phyloP scores from a whole-genome alignment of 2,888 invertebrate species.

The Polietes domitor region DNA sequence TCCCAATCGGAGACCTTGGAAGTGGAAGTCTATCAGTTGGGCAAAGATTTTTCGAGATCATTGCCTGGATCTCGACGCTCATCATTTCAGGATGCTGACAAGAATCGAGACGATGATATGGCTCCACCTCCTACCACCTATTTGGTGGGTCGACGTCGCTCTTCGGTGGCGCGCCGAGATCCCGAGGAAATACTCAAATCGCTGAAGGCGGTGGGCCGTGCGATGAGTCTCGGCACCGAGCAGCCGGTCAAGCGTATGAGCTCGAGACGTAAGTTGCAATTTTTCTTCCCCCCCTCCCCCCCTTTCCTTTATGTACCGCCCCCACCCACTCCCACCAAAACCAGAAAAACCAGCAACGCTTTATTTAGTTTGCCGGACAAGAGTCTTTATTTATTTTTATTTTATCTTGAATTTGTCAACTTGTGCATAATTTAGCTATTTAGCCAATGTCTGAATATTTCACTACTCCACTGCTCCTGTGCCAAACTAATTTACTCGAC shows the following conservation, averaged over 20 bases:
- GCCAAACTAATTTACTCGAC: background rate
- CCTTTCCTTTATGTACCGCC: background rate
- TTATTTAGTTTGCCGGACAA: background rate
- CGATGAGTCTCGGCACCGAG: slow-evolving; percentile 89
- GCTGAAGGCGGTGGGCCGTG: slow-evolving; percentile 90
- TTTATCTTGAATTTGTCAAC: too few relatives aligned
- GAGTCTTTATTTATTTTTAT: too few relatives aligned
- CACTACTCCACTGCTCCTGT: too few relatives aligned
- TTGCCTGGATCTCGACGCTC: slow-evolving; percentile 92
- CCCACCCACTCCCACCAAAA: background rate
- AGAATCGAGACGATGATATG: slow-evolving; percentile 82
- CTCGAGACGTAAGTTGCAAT: slow-evolving; percentile 86
- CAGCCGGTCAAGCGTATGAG: slow-evolving; percentile 81
- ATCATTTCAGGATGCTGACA: slow-evolving; percentile 88
- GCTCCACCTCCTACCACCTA: slow-evolving; percentile 82
- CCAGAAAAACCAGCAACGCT: background rate
- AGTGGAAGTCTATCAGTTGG: slow-evolving; percentile 91
- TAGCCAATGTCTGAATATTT: too few relatives aligned
- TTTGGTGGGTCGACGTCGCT: slow-evolving; percentile 88
- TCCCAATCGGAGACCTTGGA: slow-evolving; percentile 94
- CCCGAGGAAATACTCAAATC: slow-evolving; percentile 92
- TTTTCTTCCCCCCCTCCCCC: background rate
- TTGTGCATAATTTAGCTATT: too few relatives aligned
- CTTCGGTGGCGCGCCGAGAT: slow-evolving; percentile 91
- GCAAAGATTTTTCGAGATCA: slow-evolving; percentile 92